Evolutionary conservation across 2,113 vertebrate species (phyloP).

Genomic region (Oenanthe oenanthe): DNA sequence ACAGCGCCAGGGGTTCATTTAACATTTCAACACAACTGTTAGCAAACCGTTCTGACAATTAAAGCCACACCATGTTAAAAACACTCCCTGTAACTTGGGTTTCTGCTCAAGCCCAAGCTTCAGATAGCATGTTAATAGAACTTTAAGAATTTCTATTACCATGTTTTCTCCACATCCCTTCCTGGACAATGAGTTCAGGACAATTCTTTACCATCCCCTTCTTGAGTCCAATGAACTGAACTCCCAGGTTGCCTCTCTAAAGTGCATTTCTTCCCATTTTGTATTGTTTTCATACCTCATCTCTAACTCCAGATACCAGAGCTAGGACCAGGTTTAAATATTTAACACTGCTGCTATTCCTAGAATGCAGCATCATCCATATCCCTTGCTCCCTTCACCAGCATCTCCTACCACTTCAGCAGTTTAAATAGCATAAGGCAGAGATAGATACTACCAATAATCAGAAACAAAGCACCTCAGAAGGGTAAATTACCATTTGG

Average conservation of each 20-base stretch:
- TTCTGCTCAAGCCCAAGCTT: neutral
- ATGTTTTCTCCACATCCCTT: neutral
- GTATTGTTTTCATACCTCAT: neutral
- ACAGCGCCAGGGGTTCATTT: neutral
- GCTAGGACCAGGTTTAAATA: neutral
- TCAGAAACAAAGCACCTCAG: neutral
- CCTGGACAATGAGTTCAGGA: neutral
- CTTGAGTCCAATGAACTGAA: neutral
- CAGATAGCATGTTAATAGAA: neutral
- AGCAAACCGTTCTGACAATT: neutral
- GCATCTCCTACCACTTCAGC: neutral
- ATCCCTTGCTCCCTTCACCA: neutral
- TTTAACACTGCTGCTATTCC: neutral
- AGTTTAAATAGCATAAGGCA: neutral
- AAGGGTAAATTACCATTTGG: neutral
- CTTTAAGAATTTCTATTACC: neutral
- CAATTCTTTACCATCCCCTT: neutral
- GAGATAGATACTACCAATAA: neutral
- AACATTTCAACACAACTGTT: neutral
- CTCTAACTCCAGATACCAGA: neutral
- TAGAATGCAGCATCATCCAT: neutral
- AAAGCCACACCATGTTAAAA: neutral
- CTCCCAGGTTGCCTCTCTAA: neutral
- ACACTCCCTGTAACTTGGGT: fast-evolving
- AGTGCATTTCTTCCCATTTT: neutral